phyloP scores from a whole-genome alignment of 2,113 vertebrate species.

The Pollimyrus isidori region DNA sequence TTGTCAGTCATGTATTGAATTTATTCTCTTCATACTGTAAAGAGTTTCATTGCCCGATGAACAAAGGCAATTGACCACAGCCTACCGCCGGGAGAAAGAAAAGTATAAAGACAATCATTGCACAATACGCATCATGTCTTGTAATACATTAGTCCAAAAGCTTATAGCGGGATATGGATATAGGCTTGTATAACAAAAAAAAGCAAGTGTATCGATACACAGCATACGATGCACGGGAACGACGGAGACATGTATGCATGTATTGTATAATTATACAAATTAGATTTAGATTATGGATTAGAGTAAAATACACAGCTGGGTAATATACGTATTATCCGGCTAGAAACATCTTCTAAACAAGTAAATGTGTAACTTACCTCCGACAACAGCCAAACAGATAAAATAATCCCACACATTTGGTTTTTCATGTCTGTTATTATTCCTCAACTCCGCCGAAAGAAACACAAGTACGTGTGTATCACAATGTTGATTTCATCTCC shows the following conservation, averaged over 20 bases:
- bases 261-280: not conserved
- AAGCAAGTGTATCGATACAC: not conserved
- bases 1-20: not conserved
- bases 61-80: not conserved
- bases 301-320: not conserved
- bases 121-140: not conserved
- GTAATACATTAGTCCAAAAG: not conserved
- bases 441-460: not conserved
- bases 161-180: not conserved
- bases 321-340: not conserved
- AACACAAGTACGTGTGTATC: not conserved
- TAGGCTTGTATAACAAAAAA: not conserved
- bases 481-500: not conserved
- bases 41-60: not conserved
- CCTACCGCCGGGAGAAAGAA: not conserved
- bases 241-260: not conserved
- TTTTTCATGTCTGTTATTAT: constrained; percentile 1
- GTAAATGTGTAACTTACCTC: constrained; percentile 3
- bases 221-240: not conserved
- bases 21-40: not conserved
- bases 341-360: not conserved
- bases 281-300: not conserved
- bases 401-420: not conserved
- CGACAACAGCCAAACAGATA: not conserved
- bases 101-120: not conserved